Conservation (phyloP, 2,888 invertebrate genomes). For the Rotaria socialis region DNA sequence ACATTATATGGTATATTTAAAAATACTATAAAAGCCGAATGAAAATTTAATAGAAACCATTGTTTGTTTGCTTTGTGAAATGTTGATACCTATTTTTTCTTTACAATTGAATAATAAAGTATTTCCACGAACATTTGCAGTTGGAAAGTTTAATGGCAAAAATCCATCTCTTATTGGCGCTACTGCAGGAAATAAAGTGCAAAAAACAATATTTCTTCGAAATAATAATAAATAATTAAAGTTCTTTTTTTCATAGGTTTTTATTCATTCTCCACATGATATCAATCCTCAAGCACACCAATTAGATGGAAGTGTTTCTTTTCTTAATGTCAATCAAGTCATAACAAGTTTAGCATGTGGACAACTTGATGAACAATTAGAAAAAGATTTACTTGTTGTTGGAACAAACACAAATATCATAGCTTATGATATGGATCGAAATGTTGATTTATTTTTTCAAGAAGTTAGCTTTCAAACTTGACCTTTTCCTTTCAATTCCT, state of each 20-base stretch:
- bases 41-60: too few relatives aligned
- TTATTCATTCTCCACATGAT: slow-evolving; percentile 78
- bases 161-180: slow-evolving; percentile 79
- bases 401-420: slow-evolving; percentile 72
- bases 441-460: slow-evolving; percentile 82
- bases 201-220: not conserved
- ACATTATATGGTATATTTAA: not conserved
- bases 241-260: slow-evolving; percentile 64
- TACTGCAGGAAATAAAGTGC: slow-evolving; percentile 75
- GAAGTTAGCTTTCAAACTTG: slow-evolving; percentile 63
- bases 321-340: slow-evolving; percentile 73
- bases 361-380: slow-evolving; percentile 64
- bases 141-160: slow-evolving; percentile 81
- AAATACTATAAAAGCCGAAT: too few relatives aligned
- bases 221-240: not conserved
- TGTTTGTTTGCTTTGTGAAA: slow-evolving; percentile 41
- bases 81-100: slow-evolving; percentile 66
- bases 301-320: slow-evolving; percentile 60
- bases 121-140: slow-evolving; percentile 70
- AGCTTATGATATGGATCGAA: slow-evolving; percentile 84
- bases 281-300: slow-evolving; percentile 66
- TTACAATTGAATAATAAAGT: slow-evolving; percentile 75
- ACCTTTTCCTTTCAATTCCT: slow-evolving; percentile 47
- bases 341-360: slow-evolving; percentile 75
- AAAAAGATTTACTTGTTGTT: slow-evolving; percentile 71